Conservation (phyloP, 2,113 vertebrate species). For the Notechis scutatus region DNA sequence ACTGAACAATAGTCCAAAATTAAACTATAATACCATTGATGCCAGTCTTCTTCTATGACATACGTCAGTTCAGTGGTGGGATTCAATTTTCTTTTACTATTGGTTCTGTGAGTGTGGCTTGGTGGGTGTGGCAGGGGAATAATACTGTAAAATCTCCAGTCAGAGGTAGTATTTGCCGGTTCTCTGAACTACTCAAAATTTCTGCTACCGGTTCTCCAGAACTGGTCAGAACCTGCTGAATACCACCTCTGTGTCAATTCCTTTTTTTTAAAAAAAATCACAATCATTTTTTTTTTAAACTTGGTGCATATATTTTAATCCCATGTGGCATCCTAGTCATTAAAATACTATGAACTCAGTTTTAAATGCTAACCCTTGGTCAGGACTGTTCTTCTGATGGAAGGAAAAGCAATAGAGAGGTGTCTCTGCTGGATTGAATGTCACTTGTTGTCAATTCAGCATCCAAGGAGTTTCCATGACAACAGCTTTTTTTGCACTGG, state of each 20-base stretch:
- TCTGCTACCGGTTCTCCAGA: no score
- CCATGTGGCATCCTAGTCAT: background rate
- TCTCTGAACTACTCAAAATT: no score
- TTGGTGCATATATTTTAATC: background rate
- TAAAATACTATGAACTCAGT: background rate
- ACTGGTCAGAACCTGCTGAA: no score
- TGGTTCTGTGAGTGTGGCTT: no score
- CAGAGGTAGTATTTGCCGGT: no score
- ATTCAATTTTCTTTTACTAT: no score
- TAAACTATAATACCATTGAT: constrained; percentile 1
- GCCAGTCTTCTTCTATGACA: background rate
- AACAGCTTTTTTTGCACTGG: constrained; percentile 57
- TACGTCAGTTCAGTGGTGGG: background rate
- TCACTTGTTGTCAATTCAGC: constrained; percentile 71
- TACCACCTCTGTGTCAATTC: no score
- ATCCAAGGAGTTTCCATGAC: constrained; percentile 66
- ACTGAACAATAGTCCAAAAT: background rate
- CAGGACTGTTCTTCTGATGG: background rate
- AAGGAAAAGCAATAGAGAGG: constrained; percentile 41
- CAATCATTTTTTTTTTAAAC: background rate
- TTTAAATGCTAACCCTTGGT: constrained; percentile 39
- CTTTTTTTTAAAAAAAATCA: background rate
- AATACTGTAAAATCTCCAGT: no score
- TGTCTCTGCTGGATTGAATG: constrained; percentile 71
- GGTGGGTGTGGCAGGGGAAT: no score